Evolutionary conservation across 2,113 vertebrate species (phyloP).

Genomic region (Etheostoma spectabile): DNA sequence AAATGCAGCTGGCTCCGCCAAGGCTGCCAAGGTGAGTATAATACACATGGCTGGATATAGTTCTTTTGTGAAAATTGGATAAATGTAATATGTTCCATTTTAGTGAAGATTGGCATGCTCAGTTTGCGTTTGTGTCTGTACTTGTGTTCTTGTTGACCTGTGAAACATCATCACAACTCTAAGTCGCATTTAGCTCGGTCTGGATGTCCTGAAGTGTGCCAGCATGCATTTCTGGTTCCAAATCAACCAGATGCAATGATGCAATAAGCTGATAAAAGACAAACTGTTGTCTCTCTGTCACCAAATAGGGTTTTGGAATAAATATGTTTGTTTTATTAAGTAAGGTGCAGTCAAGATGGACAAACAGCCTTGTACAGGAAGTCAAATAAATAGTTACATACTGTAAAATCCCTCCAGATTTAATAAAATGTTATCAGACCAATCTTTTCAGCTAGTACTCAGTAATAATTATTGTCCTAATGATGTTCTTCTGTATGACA

Average conservation of each 20-base stretch:
- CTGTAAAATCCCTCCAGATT: background rate
- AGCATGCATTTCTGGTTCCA: background rate
- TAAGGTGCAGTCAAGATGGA: too few species aligned
- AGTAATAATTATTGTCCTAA: background rate
- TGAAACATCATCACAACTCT: background rate
- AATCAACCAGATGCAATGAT: background rate
- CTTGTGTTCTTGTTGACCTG: background rate
- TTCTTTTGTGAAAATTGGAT: background rate
- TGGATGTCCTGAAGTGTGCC: background rate
- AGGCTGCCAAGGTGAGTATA: slow-evolving; percentile 87
- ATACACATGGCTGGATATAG: background rate
- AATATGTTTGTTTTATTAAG: background rate
- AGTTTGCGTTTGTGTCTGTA: background rate
- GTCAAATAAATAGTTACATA: background rate
- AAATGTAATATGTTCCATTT: background rate
- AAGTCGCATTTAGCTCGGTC: background rate
- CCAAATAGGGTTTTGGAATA: background rate
- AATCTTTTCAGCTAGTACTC: background rate
- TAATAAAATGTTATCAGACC: background rate
- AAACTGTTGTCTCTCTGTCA: too few species aligned
- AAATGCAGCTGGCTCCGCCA: slow-evolving; percentile 63
- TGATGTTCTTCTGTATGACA: background rate
- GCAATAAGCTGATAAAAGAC: background rate
- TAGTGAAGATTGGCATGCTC: background rate
- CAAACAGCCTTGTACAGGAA: background rate